A percentile compares a stretch with the other conserved stretches of the same genome.
These are phyloP conservation scores for Dilophus febrilis DNA, from an alignment of 2,888 invertebrate genomes.

Conservation along the genomic window DNA sequence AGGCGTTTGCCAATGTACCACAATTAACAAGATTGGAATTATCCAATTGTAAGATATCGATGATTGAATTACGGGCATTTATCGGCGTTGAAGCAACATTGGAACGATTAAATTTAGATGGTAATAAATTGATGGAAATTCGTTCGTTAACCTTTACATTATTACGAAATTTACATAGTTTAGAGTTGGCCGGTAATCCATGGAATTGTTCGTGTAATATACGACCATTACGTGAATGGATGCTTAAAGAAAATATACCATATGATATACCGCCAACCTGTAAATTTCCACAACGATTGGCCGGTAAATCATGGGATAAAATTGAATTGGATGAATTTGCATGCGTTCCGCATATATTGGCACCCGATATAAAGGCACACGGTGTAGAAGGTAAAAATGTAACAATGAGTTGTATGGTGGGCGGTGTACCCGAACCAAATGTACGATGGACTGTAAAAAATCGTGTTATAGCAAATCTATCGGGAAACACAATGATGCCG, in stretches of 20 bases:
- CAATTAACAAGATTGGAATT: constrained; percentile 57
- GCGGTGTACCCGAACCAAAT: constrained; percentile 52
- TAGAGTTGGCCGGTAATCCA: constrained; percentile 61
- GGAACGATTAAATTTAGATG: constrained; percentile 61
- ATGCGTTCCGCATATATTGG: constrained; percentile 52
- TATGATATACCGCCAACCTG: constrained; percentile 55
- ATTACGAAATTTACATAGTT: constrained; percentile 49
- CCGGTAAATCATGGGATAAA: constrained; percentile 53
- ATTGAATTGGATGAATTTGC: constrained; percentile 65
- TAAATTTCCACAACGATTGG: constrained; percentile 43
- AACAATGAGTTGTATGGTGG: constrained; percentile 52
- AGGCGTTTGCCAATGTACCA: constrained; percentile 47
- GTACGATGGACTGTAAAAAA: constrained; percentile 58
- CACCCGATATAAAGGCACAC: constrained; percentile 38
- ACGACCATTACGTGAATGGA: constrained; percentile 60
- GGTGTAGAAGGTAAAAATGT: constrained; percentile 56
- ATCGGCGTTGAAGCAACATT: constrained; percentile 51
- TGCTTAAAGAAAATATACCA: constrained; percentile 60
- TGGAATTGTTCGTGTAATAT: constrained; percentile 70
- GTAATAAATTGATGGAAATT: constrained; percentile 51
- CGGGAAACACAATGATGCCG: constrained; percentile 24
- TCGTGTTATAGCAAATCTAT: constrained; percentile 47
- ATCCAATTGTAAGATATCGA: constrained; percentile 50
- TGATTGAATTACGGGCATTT: constrained; percentile 54
- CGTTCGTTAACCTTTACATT: constrained; percentile 48